A percentile compares a stretch with the other conserved stretches of the same genome.
Conservation (phyloP, 2,888 invertebrate species). For the Euplexia lucipara region DNA sequence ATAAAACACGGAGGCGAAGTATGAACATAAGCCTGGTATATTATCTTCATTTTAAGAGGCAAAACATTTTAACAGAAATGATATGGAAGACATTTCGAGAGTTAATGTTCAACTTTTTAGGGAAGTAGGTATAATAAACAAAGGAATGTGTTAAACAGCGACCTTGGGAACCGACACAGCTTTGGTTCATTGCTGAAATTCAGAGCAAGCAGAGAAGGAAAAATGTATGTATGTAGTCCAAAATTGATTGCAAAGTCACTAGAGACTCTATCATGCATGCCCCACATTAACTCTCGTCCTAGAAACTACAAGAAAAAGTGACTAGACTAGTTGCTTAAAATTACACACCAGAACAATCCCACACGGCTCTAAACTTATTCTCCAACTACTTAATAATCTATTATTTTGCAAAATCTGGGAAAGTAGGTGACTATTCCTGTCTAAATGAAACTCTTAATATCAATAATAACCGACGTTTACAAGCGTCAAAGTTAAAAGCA, state of each 20-base stretch:
- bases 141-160: not conserved
- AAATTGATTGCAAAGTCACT: constrained; percentile 1
- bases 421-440: constrained; percentile 55
- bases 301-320: constrained; percentile 8
- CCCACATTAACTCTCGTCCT: not conserved
- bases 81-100: not conserved
- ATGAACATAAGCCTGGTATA: constrained; percentile 20
- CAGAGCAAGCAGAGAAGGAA: not conserved
- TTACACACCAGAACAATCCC: constrained; percentile 13
- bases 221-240: not conserved
- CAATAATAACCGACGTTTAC: constrained; percentile 65
- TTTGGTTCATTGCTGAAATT: not conserved
- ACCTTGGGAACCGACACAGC: not conserved
- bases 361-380: constrained; percentile 24
- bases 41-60: constrained; percentile 23
- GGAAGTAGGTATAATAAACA: not conserved
- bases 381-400: constrained; percentile 40
- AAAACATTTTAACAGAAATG: constrained; percentile 4
- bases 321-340: constrained; percentile 27
- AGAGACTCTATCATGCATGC: too few relatives aligned
- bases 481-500: constrained; percentile 59
- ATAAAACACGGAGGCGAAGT: constrained; percentile 53
- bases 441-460: constrained; percentile 66
- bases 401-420: constrained; percentile 56
- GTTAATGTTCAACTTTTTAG: not conserved